phyloP scores from a whole-genome alignment of 2,888 invertebrate species.

The Hyles lineata region DNA sequence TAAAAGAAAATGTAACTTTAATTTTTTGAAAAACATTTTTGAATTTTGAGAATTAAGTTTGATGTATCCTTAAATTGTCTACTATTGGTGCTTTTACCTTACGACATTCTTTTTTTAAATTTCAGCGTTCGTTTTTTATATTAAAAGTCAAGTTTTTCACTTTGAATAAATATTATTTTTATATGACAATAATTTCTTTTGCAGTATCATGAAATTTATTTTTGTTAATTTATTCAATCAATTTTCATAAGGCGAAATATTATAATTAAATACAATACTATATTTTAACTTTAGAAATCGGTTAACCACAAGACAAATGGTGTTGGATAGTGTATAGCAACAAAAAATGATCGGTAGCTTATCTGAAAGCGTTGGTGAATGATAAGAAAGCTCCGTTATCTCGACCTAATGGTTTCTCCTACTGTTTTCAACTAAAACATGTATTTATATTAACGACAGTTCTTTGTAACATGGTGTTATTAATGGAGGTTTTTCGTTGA shows the following conservation, averaged over 20 bases:
- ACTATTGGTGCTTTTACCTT: too few relatives aligned
- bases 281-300: background rate
- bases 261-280: too few relatives aligned
- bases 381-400: constrained; percentile 6
- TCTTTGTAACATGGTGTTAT: background rate
- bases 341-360: constrained; percentile 21
- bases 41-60: too few relatives aligned
- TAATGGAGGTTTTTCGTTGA: background rate
- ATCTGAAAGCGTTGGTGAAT: background rate
- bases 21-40: too few relatives aligned
- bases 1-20: too few relatives aligned
- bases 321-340: background rate
- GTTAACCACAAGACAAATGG: background rate
- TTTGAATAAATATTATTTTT: too few relatives aligned
- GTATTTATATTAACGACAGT: background rate
- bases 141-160: too few relatives aligned
- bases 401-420: background rate
- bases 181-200: too few relatives aligned
- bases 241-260: too few relatives aligned
- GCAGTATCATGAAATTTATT: too few relatives aligned
- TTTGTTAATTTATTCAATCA: too few relatives aligned
- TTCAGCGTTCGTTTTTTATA: background rate
- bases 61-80: too few relatives aligned
- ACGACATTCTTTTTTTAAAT: background rate
- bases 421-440: background rate